Evolutionary conservation across 2,113 vertebrate genomes (phyloP).

Genomic region (Hyla sarda): DNA sequence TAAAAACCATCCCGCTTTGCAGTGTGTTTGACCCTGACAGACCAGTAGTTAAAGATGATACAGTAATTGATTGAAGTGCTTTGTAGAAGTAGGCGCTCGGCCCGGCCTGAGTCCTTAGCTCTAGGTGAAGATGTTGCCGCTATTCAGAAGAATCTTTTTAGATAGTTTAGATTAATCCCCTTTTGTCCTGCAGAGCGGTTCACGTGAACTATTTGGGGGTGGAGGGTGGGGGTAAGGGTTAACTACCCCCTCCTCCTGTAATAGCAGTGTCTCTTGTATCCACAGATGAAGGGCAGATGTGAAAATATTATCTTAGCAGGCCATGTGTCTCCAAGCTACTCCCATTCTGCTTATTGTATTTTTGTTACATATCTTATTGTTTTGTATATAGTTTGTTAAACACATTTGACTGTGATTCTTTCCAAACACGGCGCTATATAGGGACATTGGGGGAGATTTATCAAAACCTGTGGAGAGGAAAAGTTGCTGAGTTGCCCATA

Average conservation of each 20-base stretch:
- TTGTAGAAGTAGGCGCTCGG: constrained; percentile 18
- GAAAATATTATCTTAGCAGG: constrained; percentile 53
- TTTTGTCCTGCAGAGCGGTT: constrained; percentile 66
- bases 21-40: neutral
- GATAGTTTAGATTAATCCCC: constrained; percentile 72
- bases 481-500: too few relatives aligned
- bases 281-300: constrained; percentile 50
- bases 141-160: constrained; percentile 67
- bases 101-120: constrained; percentile 6
- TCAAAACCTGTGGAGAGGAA: too few relatives aligned
- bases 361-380: neutral
- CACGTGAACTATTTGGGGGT: neutral
- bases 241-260: constrained; percentile 64
- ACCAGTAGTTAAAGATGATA: constrained; percentile 23
- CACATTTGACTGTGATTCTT: neutral
- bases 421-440: too few relatives aligned
- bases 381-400: neutral
- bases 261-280: constrained; percentile 48
- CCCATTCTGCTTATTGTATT: constrained; percentile 21
- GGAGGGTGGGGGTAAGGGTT: constrained; percentile 57
- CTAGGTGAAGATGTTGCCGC: constrained; percentile 70
- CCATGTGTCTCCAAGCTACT: neutral
- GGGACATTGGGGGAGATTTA: neutral
- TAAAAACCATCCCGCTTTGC: neutral
- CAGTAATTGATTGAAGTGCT: constrained; percentile 43